Base-by-base conservation (phyloP, 2,113 vertebrate genomes). In the Micronycteris hirsuta region DNA sequence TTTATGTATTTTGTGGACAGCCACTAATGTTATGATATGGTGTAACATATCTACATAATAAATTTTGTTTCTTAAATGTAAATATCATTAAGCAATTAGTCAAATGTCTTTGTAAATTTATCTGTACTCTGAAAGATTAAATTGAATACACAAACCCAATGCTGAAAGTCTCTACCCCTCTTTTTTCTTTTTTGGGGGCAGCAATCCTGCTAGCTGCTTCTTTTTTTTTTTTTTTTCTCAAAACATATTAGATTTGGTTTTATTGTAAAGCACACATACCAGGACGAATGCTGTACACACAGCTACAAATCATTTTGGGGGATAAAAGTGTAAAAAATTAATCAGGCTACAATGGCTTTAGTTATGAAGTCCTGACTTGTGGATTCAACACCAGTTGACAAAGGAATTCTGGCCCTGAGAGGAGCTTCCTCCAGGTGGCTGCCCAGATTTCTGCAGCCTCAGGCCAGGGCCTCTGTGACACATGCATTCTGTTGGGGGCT, bases 231-330 rank as follows among this genome's bases (percentile, higher is more conserved):
- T 71, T 26, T 10, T 31, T 22, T 5, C 36, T 4, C 97, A 98
- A 98, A 98, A 98, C 97, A 98, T 98, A 98, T 98, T 98, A 98
- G 96, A 98, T 97, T 97, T 98, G 86, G 74, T 96, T 98, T 98
- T 98, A 98, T 98, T 98, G 97, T 97, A 98, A 97, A 98, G 97
- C 97, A 98, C 97, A 98, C 93, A 93, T 96, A 98, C 92, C 91
- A 91, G 56, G 93, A 97, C 95, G 96, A 97, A 97, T 97, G 97
- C 78, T 95, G 85, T 93, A 97, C 94, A 98, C 93, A 97, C 89
- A 98, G 98, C 97, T 98, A 97, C 96, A 89, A 95, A 89, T 95
- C 89, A 63, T 96, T 93, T 17, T 91, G 88, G 85, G 81, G 67
- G 68, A 81, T 68, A 93, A 87, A 98, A 91, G 97, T 95, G 95